Conservation (phyloP, 2,113 vertebrate genomes). For the Eptesicus fuscus region DNA sequence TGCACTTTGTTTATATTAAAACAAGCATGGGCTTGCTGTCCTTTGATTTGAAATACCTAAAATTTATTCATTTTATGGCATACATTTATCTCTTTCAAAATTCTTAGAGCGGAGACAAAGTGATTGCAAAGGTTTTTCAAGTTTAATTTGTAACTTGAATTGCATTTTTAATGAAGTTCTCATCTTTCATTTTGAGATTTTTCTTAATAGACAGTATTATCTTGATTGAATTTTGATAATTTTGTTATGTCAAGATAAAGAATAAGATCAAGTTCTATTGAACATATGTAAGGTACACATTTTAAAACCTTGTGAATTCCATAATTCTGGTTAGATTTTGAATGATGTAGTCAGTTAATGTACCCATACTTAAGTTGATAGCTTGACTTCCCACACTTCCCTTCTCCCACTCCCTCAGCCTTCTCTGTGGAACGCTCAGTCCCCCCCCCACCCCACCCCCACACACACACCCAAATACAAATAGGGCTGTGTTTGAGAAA, state of each 20-base stretch:
- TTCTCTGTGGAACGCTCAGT: background rate
- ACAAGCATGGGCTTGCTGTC: background rate
- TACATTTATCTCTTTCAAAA: background rate
- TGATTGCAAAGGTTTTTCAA: background rate
- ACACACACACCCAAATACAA: background rate
- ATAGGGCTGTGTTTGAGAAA: background rate
- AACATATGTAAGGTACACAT: background rate
- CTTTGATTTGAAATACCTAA: background rate
- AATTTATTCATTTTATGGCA: background rate
- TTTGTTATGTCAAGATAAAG: background rate
- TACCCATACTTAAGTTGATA: background rate
- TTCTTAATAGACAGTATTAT: background rate
- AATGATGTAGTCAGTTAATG: background rate
- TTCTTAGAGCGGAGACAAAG: background rate
- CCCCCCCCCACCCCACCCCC: too few species aligned
- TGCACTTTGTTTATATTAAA: background rate
- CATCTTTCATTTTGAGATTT: background rate
- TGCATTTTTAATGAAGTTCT: background rate
- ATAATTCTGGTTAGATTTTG: constrained; percentile 6
- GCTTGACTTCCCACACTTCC: background rate
- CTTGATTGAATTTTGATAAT: background rate
- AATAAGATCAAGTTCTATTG: background rate
- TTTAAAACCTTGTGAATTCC: background rate
- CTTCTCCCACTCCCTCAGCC: background rate
- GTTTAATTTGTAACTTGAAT: constrained; percentile 8